These are phyloP conservation scores for Acrocera orbiculus DNA, from an alignment of 2,888 invertebrate genomes.

Conservation along the genomic window DNA sequence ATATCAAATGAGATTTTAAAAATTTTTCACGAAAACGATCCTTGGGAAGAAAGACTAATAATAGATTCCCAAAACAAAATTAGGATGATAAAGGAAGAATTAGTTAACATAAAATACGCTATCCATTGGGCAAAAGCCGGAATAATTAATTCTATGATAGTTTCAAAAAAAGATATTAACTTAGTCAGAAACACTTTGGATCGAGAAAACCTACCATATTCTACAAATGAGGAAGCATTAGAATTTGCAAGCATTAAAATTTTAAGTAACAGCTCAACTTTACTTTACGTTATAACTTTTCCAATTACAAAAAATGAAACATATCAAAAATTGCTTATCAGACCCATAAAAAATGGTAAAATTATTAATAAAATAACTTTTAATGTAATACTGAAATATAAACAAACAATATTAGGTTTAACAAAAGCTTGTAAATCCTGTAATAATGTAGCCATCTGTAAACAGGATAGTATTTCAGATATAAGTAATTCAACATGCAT, in stretches of 20 bases:
- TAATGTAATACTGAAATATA: constrained; percentile 9
- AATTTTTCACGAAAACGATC: background rate
- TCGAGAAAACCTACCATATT: constrained; percentile 10
- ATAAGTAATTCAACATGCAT: constrained; percentile 10
- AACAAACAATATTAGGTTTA: constrained; percentile 8
- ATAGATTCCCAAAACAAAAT: constrained; percentile 3
- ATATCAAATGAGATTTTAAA: constrained; percentile 2
- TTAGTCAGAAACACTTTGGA: constrained; percentile 8
- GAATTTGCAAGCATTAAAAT: constrained; percentile 13
- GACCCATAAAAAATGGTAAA: constrained; percentile 9
- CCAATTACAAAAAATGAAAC: constrained; percentile 9
- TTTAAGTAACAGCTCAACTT: constrained; percentile 8
- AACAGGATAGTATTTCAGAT: constrained; percentile 7
- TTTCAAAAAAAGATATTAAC: constrained; percentile 9
- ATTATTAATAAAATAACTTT: constrained; percentile 6
- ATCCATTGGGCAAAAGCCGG: constrained; percentile 10
- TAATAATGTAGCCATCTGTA: constrained; percentile 9
- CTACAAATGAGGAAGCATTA: constrained; percentile 12
- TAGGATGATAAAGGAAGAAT: constrained; percentile 9
- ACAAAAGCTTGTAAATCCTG: constrained; percentile 9
- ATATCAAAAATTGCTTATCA: constrained; percentile 9
- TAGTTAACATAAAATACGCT: constrained; percentile 9
- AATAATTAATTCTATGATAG: constrained; percentile 9
- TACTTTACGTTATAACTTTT: constrained; percentile 13
- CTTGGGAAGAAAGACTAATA: background rate